Evolutionary conservation across 2,888 invertebrate species (phyloP), one percentile per base, ranked within the genome.

Genomic region (Eupithecia vulgata): DNA sequence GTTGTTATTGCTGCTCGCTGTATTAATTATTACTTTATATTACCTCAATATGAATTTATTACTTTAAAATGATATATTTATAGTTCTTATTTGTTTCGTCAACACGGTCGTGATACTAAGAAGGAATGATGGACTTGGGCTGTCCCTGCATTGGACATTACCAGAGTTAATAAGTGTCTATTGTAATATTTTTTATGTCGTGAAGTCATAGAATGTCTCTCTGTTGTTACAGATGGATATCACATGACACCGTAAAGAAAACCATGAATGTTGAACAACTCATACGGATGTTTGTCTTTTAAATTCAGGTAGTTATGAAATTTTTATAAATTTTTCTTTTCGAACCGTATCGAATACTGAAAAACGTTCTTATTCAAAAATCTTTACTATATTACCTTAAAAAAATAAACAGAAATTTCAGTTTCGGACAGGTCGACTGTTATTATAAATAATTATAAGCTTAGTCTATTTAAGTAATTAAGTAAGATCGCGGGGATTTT

Each of bases 151-250:
- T 21, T 57, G 12, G 12, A 5, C n/a, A 21, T 25, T 12, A 25
- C 21, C 25, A 21, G 57, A 12, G 57, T 5, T 52, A 12, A 57
- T 21, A 52, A 25, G 34, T 3, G 34, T 64, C 6, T 0, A 64
- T 34, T 37, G 21, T 1, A 8, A 64, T 35, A 5, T n/a, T 57
- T 57, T 57, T 57, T 10, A 4, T 61, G 30, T 61, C 34, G 3
- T 42, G 48, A 77, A 73, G 71, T 84, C 79, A 84, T 84, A 82
- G 77, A 83, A 81, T 70, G 59, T 35, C 83, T 87, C 79, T 90
- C 86, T 79, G 75, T 87, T 87, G 87, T 87, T 87, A 79, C 86
- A 87, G 87, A 81, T 77, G 72, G 68, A 70, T 66, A 70, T 42
- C 69, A 71, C 15, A 30, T 52, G 35, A 61, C 35, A 62, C 10